Evolutionary conservation across 2,797 vertebrate genomes (phyloP), one percentile per base, ranked within the genome.

Genomic region (Melanotaenia nigrans): DNA sequence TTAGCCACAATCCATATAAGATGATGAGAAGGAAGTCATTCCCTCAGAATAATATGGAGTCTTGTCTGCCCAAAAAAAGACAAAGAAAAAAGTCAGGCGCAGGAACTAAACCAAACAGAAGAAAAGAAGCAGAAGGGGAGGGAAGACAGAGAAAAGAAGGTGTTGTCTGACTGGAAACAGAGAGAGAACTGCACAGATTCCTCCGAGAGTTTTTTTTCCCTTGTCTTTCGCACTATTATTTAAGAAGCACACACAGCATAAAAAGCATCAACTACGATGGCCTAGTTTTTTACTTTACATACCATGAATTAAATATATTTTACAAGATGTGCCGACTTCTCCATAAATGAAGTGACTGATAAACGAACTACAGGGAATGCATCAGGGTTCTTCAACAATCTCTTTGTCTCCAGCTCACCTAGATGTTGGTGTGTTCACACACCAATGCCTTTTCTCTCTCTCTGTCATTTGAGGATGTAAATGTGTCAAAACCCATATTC

Each of bases 241-340:
- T 92, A 89, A 91, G 88, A 82, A 89, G 87, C 81, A 84, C 84
- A 89, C 85, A 73, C 86, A 87, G 88, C 85, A 86, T 62, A 85
- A 89, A 79, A 83, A 82, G 82, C 89, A 85, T 90, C 82, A 91
- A 82, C 88, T 87, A 69, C 13, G 75, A 88, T 93, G 93, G 87
- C 93, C 93, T 93, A 93, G 73, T 94, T 94, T 92, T 85, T 83
- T 82, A 87, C 86, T 91, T 88, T 74, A 91, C 86, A 90, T 78
- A 78, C 68, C 65, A 92, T 92, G 83, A 91, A 92, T 91, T 92
- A 92, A 91, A 93, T 86, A 92, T 89, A 85, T 91, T 87, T 87
- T 86, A 85, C 75, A 85, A 83, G 79, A 78, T 57, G 54, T 75
- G 79, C 79, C 61, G 79, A 83, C 78, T 54, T 78, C 78, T 59